Percentiles rank a stretch among this genome's conserved stretches.
These are phyloP conservation scores for Mesembrinibis cayennensis DNA, from an alignment of 2,113 vertebrate species.

Conservation along the genomic window DNA sequence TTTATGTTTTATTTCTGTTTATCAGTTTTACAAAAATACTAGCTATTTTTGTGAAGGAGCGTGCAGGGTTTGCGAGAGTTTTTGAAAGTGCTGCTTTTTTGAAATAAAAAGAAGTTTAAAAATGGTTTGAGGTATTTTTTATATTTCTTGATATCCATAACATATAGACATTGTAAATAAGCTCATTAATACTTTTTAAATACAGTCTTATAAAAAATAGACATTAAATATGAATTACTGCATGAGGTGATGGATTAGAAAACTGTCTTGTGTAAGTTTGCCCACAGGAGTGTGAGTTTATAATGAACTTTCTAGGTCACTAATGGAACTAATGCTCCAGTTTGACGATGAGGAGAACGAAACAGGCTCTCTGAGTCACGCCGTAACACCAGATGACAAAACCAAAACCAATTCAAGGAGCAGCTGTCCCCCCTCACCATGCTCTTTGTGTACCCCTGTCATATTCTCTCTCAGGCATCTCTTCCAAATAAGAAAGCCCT, in stretches of 20 bases:
- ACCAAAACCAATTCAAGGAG: neutral
- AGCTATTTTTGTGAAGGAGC: neutral
- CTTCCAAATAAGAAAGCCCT: neutral
- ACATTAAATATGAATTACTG: neutral
- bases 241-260: neutral
- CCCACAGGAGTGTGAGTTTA: neutral
- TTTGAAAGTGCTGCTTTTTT: neutral
- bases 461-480: neutral
- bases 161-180: neutral
- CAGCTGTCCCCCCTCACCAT: too few relatives aligned
- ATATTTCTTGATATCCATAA: neutral
- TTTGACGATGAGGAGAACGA: accelerated
- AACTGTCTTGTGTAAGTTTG: neutral
- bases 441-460: neutral
- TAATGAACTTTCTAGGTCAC: neutral
- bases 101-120: neutral
- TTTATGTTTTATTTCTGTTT: neutral
- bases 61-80: accelerated
- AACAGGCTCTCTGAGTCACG: accelerated
- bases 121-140: neutral
- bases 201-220: neutral
- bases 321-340: neutral
- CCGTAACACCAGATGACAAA: neutral
- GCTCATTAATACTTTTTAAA: neutral
- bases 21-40: neutral